Conservation (phyloP, 2,888 invertebrate genomes). For the Pycnomerus fuliginosus region DNA sequence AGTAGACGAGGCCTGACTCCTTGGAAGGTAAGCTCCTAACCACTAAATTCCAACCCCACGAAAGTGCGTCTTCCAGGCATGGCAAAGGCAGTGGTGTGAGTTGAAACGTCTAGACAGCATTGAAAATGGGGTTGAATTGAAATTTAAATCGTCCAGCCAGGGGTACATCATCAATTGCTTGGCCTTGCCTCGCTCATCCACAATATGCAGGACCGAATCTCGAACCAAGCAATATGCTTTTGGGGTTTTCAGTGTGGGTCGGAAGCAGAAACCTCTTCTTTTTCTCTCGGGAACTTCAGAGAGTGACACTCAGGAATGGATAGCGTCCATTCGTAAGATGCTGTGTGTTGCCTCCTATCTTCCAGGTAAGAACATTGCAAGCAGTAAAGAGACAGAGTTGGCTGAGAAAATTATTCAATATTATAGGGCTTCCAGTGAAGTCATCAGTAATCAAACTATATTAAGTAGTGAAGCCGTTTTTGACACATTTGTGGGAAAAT, state of each 20-base stretch:
- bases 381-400: too few relatives aligned
- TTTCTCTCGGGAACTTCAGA: slow-evolving; percentile 65
- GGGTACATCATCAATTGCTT: slow-evolving; percentile 51
- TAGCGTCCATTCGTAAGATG: slow-evolving; percentile 61
- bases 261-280: slow-evolving; percentile 62
- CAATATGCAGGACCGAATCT: slow-evolving; percentile 65
- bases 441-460: too few relatives aligned
- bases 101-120: slow-evolving; percentile 59
- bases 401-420: too few relatives aligned
- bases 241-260: slow-evolving; percentile 62
- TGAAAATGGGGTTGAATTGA: slow-evolving; percentile 57
- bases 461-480: too few relatives aligned
- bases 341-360: slow-evolving; percentile 51
- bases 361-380: too few relatives aligned
- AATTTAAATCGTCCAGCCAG: slow-evolving; percentile 56
- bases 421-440: too few relatives aligned
- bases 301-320: slow-evolving; percentile 69
- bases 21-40: slow-evolving; percentile 55
- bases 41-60: background rate
- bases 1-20: slow-evolving; percentile 62
- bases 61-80: slow-evolving; percentile 53
- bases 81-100: slow-evolving; percentile 68
- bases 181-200: slow-evolving; percentile 60
- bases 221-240: slow-evolving; percentile 68
- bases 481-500: too few relatives aligned